Evolutionary conservation across 2,797 vertebrate species (phyloP).

Genomic region (Schizopygopsis malacanthus): DNA sequence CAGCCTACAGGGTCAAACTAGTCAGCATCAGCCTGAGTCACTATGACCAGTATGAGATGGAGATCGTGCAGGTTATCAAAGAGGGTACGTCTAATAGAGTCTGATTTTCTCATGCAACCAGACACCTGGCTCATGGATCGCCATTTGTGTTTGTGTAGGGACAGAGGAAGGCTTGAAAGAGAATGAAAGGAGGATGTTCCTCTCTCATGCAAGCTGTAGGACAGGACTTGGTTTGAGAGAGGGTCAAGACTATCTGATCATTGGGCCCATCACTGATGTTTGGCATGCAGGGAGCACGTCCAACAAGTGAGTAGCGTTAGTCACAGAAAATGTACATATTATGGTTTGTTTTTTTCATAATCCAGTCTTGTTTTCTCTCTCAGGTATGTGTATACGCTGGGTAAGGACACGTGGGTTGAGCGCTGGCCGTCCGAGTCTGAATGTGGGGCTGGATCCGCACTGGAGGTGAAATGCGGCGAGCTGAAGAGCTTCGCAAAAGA

Average conservation of each 20-base stretch:
- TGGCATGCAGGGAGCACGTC: slow-evolving; percentile 68
- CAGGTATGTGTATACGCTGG: slow-evolving; percentile 73
- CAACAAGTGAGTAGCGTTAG: slow-evolving; percentile 61
- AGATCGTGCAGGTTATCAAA: slow-evolving; percentile 75
- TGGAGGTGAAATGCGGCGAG: slow-evolving; percentile 62
- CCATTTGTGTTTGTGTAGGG: slow-evolving; percentile 63
- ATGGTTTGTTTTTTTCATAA: background rate
- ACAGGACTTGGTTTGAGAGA: slow-evolving; percentile 63
- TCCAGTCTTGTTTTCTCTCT: slow-evolving; percentile 10
- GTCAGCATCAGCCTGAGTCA: slow-evolving; percentile 68
- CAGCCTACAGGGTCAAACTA: slow-evolving; percentile 75
- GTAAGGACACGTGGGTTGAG: slow-evolving; percentile 78
- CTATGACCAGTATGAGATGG: slow-evolving; percentile 78
- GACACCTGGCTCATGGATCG: background rate
- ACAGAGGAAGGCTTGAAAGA: slow-evolving; percentile 65
- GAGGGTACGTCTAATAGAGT: slow-evolving; percentile 67
- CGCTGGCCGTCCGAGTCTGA: slow-evolving; percentile 72
- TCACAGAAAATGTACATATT: background rate
- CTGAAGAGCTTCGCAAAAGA: slow-evolving; percentile 55
- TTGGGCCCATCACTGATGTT: slow-evolving; percentile 70
- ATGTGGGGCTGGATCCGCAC: slow-evolving; percentile 55
- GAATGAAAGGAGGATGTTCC: slow-evolving; percentile 70
- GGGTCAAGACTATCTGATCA: slow-evolving; percentile 76
- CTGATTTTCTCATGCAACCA: background rate
- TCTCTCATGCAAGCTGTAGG: slow-evolving; percentile 77